Base-by-base conservation (phyloP, 2,888 invertebrate species). In the Atethmia centrago region DNA sequence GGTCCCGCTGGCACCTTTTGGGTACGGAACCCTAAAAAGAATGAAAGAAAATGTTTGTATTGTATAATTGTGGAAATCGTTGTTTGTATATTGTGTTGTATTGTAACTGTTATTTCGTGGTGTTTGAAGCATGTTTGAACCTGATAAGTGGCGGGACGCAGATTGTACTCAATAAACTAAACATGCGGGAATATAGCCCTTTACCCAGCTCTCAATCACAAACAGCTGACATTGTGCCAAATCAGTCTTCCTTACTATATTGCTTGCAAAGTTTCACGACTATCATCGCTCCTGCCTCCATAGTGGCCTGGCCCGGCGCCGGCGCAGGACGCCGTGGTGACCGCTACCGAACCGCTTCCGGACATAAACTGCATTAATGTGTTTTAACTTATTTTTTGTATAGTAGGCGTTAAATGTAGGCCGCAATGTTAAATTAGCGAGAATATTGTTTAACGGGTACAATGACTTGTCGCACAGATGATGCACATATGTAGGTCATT, bases 241-340 rank as follows among this genome's bases (percentile, higher is more conserved):
- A 25, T 7, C 0, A 31, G 10, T 28, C 4, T 42, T 42, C 36
- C n/a, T n/a, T 5, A 21, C 16, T 21, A 42, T 28, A 19, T 42
- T 36, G 68, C 36, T 19, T 10, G 2, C 45, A 77, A 56, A 73
- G 74, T 73, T 79, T 80, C 74, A 59, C 80, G 74, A 64, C 73
- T 79, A 73, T 64, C 77, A 63, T 12, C 31, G 28, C 64, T 67
- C n/a, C 63, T 68, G 53, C 5, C 25, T 51, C 28, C 63, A 49
- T 16, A n/a, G 40, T 25, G 3, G n/a, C 42, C 56, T 42, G 51
- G 47, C 25, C 28, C 28, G 21, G 19, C 58, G 36, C 21, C 51
- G 31, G 53, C 31, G 58, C 84, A 85, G 85, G 83, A 79, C 67
- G 36, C 58, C 59, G 85, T 47, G 83, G 80, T 67, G 49, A 25